Conservation (phyloP, 1,140 invertebrate genomes). For the Brachionus koreanus region DNA sequence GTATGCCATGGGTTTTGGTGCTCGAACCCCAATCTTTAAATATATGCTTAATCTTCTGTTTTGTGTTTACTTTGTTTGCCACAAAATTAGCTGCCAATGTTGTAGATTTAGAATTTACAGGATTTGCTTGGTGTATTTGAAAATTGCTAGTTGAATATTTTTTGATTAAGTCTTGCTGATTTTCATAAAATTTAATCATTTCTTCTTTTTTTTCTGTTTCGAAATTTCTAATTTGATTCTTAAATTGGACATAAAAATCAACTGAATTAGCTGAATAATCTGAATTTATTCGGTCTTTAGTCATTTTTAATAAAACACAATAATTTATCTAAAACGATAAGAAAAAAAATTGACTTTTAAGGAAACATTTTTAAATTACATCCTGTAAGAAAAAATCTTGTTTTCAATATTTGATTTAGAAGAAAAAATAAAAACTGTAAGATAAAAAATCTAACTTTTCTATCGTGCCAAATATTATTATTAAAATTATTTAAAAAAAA, state of each 20-base stretch:
- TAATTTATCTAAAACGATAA: background rate
- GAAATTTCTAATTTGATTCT: background rate
- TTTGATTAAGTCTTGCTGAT: background rate
- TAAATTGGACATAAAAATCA: background rate
- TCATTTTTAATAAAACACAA: background rate
- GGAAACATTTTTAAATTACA: background rate
- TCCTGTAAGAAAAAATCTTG: background rate
- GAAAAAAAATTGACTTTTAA: background rate
- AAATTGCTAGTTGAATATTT: background rate
- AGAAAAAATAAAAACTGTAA: too few species aligned
- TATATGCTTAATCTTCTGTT: background rate
- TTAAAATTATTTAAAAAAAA: too few species aligned
- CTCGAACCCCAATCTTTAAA: background rate
- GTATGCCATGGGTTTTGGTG: constrained; percentile 28
- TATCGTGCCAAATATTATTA: too few species aligned
- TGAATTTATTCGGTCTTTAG: background rate
- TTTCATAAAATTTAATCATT: constrained; percentile 5
- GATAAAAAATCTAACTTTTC: too few species aligned
- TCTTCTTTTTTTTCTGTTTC: background rate
- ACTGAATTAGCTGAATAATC: background rate
- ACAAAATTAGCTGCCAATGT: background rate
- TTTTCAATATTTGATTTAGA: too few species aligned
- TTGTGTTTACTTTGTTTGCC: background rate
- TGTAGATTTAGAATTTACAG: background rate
- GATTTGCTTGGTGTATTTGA: background rate